Conservation (phyloP, 2,888 invertebrate genomes). For the Apamea crenata region DNA sequence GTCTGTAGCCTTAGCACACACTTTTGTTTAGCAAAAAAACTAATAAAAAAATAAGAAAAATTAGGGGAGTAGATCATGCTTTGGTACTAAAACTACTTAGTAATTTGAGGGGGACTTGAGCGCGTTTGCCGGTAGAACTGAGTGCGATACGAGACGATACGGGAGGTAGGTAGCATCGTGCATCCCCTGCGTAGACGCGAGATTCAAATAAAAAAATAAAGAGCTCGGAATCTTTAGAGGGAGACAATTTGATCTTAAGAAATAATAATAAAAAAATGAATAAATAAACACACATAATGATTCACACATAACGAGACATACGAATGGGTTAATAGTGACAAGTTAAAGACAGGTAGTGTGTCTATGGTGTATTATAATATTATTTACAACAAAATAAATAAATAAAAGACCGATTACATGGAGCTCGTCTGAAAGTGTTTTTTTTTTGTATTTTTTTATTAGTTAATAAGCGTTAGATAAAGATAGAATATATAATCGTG, state of each 20-base stretch:
- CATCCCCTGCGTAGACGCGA: conserved; percentile 90
- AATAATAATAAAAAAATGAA: conserved; percentile 72
- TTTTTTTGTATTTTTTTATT: conserved; percentile 38
- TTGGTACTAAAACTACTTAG: conserved; percentile 70
- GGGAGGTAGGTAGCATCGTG: conserved; percentile 89
- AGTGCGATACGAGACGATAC: conserved; percentile 72
- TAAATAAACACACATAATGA: conserved; percentile 82
- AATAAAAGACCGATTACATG: conserved; percentile 66
- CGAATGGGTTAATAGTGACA: conserved; percentile 86
- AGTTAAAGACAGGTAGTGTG: conserved; percentile 83
- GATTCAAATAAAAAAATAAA: conserved; percentile 77
- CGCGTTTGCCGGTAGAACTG: conserved; percentile 69
- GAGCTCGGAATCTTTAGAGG: conserved; percentile 89
- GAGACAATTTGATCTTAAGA: conserved; percentile 85
- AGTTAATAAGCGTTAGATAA: conserved; percentile 50
- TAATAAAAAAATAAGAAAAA: conserved; percentile 70
- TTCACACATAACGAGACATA: conserved; percentile 80
- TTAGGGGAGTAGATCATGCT: conserved; percentile 86
- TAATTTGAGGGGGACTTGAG: conserved; percentile 61
- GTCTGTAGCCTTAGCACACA: conserved; percentile 78
- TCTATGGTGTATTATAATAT: conserved; percentile 77
- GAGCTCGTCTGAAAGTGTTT: conserved; percentile 75
- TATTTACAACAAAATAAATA: conserved; percentile 78
- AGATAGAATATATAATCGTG: conserved; percentile 29
- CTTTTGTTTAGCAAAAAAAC: conserved; percentile 70